Evolutionary conservation across 1,140 invertebrate genomes (phyloP).

Genomic region (Homalodisca vitripennis): DNA sequence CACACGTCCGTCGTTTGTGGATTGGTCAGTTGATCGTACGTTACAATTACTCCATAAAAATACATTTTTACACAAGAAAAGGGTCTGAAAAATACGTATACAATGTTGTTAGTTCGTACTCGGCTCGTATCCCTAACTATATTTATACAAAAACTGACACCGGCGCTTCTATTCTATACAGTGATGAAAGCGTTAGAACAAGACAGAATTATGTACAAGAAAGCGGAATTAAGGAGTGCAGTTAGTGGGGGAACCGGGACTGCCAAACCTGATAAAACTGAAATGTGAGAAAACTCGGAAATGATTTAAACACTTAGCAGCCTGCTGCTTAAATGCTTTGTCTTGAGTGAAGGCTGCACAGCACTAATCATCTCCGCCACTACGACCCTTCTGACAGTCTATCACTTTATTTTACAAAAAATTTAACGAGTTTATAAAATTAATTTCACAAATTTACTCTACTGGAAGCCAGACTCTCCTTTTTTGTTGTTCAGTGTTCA

Average conservation of each 20-base stretch:
- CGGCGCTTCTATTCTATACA: not conserved
- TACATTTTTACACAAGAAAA: too few species aligned
- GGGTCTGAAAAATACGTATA: too few species aligned
- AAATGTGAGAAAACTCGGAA: too few species aligned
- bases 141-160: not conserved
- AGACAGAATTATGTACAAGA: not conserved
- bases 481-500: not conserved
- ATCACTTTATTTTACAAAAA: not conserved
- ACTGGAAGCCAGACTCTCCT: conserved; percentile 22
- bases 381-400: too few species aligned
- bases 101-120: not conserved
- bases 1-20: not conserved
- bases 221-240: not conserved
- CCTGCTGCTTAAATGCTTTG: not conserved
- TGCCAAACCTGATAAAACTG: too few species aligned
- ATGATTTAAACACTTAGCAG: not conserved
- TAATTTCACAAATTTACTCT: conserved; percentile 7
- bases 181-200: not conserved
- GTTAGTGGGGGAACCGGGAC: not conserved
- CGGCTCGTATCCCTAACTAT: not conserved
- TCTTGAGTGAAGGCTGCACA: not conserved
- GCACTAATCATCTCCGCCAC: too few species aligned
- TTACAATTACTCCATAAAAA: too few species aligned
- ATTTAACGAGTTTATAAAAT: conserved; percentile 13
- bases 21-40: too few species aligned